A percentile compares a stretch with the other conserved stretches of the same genome.
Evolutionary conservation across 1,140 invertebrate genomes (phyloP).

Genomic region (Gonioctena quinquepunctata): DNA sequence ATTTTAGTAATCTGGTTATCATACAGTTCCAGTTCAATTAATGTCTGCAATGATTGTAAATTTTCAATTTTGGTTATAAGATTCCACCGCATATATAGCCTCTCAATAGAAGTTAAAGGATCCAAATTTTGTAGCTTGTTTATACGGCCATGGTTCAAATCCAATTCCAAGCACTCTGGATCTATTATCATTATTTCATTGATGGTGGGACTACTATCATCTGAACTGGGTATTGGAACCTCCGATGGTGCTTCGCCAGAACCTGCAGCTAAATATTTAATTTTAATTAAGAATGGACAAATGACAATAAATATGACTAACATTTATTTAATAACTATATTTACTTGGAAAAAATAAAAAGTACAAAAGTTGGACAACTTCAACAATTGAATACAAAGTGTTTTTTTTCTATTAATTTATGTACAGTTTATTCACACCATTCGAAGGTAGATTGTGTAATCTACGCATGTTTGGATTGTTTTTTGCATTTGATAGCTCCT

Average conservation of each 20-base stretch:
- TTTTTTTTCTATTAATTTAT: no score
- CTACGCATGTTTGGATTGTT: no score
- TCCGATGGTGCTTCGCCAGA: not conserved
- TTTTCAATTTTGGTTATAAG: constrained; percentile 94
- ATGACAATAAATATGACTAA: no score
- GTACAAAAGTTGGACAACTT: no score
- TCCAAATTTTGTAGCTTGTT: constrained; percentile 83
- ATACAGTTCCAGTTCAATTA: constrained; percentile 91
- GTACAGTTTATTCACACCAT: no score
- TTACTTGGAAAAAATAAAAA: no score
- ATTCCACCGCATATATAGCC: constrained; percentile 90
- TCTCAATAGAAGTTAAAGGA: constrained; percentile 72
- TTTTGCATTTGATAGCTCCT: no score
- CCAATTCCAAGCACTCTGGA: constrained; percentile 64
- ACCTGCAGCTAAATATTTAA: not conserved
- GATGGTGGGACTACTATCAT: constrained; percentile 29
- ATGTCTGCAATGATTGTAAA: constrained; percentile 70
- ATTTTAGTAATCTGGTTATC: constrained; percentile 94
- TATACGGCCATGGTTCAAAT: constrained; percentile 87
- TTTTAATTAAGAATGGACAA: no score
- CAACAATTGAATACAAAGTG: no score
- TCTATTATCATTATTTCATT: constrained; percentile 53
- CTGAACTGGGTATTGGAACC: not conserved
- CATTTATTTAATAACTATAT: no score
- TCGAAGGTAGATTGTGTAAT: no score